Conservation (phyloP, 2,113 vertebrate species). For the Eulemur macaco region DNA sequence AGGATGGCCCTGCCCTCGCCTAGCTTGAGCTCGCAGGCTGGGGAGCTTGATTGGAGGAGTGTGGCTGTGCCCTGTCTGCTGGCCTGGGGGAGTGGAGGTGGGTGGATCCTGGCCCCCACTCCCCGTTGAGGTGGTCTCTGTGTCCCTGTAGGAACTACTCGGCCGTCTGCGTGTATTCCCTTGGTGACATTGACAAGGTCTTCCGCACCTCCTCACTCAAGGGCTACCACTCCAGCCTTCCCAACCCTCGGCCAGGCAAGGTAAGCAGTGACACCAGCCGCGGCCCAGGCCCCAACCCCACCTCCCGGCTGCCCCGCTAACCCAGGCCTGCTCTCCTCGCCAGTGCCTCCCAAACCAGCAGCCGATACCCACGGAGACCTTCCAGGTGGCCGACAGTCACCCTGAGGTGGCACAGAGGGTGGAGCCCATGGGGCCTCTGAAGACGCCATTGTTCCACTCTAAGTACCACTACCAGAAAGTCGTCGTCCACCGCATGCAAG, state of each 20-base stretch:
- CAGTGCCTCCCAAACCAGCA: constrained; percentile 80
- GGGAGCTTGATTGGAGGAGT: neutral
- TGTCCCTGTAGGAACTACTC: constrained; percentile 89
- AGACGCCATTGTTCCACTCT: constrained; percentile 83
- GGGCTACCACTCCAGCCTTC: constrained; percentile 82
- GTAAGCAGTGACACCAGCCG: constrained; percentile 77
- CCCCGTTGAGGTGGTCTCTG: neutral
- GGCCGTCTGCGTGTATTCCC: constrained; percentile 91
- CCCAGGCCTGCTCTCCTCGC: neutral
- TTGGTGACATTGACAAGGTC: constrained; percentile 87
- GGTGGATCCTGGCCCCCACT: too few relatives aligned
- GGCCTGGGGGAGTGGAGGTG: neutral
- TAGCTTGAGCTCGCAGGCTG: neutral
- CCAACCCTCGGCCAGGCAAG: constrained; percentile 89
- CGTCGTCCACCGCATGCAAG: constrained; percentile 77
- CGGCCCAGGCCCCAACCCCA: neutral
- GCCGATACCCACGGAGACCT: constrained; percentile 82
- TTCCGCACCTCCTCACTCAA: constrained; percentile 91
- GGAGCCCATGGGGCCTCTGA: constrained; percentile 72
- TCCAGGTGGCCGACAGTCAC: constrained; percentile 85
- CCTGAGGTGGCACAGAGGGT: constrained; percentile 82
- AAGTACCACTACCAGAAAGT: constrained; percentile 84
- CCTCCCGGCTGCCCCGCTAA: neutral
- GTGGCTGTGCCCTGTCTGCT: neutral
- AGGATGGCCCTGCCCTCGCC: neutral